Conservation (phyloP, 2,888 invertebrate species). For the Macropis europaea region DNA sequence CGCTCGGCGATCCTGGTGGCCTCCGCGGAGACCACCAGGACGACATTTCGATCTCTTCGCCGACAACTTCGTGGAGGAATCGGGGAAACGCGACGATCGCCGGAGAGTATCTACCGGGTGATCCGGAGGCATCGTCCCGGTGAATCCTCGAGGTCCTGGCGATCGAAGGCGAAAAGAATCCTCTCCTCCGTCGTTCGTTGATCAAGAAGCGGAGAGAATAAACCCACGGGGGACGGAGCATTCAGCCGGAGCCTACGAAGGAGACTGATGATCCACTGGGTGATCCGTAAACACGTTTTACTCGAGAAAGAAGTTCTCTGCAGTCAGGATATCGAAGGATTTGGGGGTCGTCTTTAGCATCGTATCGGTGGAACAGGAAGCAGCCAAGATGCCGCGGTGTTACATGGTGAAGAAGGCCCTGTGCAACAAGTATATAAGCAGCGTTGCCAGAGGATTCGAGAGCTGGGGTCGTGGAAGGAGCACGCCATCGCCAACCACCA, state of each 20-base stretch:
- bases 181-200: too few relatives aligned
- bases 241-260: too few relatives aligned
- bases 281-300: too few relatives aligned
- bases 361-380: slow-evolving; percentile 7
- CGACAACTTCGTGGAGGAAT: not conserved
- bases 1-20: slow-evolving; percentile 34
- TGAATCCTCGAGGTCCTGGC: too few relatives aligned
- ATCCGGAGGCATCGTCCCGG: too few relatives aligned
- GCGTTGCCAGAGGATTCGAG: slow-evolving; percentile 76
- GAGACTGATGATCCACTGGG: too few relatives aligned
- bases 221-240: too few relatives aligned
- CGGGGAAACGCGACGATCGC: slow-evolving; percentile 18
- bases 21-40: slow-evolving; percentile 41
- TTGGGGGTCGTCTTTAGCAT: too few relatives aligned
- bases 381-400: slow-evolving; percentile 86
- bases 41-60: slow-evolving; percentile 5
- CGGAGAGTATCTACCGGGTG: slow-evolving; percentile 2
- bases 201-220: too few relatives aligned
- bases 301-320: too few relatives aligned
- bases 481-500: slow-evolving; percentile 69
- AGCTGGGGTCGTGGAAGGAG: slow-evolving; percentile 73
- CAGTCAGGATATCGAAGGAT: too few relatives aligned
- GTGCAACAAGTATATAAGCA: slow-evolving; percentile 80
- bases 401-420: slow-evolving; percentile 87
- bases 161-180: too few relatives aligned